Evolutionary conservation across 2,113 vertebrate species (phyloP).

Genomic region (Rhabdornis inornatus): DNA sequence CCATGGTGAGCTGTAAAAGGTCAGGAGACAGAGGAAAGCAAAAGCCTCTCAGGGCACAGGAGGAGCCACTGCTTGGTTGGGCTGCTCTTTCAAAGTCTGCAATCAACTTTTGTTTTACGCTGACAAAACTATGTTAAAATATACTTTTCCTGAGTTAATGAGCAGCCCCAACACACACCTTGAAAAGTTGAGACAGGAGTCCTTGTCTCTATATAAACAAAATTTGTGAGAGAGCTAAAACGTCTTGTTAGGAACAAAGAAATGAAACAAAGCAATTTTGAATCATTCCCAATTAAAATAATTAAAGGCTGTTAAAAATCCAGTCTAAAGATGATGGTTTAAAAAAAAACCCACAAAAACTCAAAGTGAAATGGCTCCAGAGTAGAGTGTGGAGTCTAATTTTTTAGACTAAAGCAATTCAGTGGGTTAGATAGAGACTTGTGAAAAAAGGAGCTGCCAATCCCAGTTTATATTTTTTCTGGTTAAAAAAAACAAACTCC

Average conservation of each 20-base stretch:
- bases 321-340: neutral
- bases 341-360: neutral
- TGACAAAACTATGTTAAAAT: neutral
- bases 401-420: neutral
- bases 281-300: slow-evolving; percentile 18
- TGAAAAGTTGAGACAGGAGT: neutral
- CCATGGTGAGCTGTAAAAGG: neutral
- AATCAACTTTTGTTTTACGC: neutral
- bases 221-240: neutral
- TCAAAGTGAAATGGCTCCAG: neutral
- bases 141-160: neutral
- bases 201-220: neutral
- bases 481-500: neutral
- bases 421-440: neutral
- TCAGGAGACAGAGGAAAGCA: neutral
- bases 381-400: neutral
- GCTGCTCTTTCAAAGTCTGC: neutral
- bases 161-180: neutral
- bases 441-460: neutral
- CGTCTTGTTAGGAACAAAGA: neutral
- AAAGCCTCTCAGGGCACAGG: neutral
- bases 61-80: neutral
- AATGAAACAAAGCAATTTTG: neutral
- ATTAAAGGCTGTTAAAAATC: slow-evolving; percentile 23
- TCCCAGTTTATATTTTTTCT: neutral